These are phyloP conservation scores for Trissoscelio sp. DNA, from an alignment of 2,888 invertebrate genomes.

Conservation along the genomic window DNA sequence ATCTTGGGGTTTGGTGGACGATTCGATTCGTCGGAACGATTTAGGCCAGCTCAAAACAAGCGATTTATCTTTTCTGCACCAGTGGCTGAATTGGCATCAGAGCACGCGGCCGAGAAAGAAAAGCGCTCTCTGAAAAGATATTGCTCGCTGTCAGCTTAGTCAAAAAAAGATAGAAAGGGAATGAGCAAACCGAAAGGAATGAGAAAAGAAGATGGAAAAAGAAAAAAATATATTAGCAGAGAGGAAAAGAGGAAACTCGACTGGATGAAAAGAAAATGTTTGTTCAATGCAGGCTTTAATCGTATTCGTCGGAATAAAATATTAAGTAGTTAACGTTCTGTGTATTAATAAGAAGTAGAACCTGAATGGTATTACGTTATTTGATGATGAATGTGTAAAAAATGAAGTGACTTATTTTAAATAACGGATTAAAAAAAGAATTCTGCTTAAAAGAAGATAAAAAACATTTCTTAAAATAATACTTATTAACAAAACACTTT, in stretches of 20 bases:
- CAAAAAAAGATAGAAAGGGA: conserved; percentile 50
- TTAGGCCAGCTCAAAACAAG: conserved; percentile 78
- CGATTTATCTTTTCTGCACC: conserved; percentile 81
- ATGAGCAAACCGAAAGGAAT: conserved; percentile 39
- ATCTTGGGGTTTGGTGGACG: conserved; percentile 47
- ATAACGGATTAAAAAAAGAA: no score
- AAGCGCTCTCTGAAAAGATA: conserved; percentile 76
- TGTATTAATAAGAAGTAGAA: conserved; percentile 13
- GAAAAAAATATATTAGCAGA: conserved; percentile 40
- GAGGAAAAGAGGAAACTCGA: conserved; percentile 59
- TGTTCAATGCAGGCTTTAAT: conserved; percentile 36
- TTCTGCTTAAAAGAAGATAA: no score
- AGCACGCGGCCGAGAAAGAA: conserved; percentile 74
- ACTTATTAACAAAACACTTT: no score
- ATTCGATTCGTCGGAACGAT: conserved; percentile 72
- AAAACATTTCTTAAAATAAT: no score
- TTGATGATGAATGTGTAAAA: conserved; percentile 1
- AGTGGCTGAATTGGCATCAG: conserved; percentile 76
- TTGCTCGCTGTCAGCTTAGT: conserved; percentile 71
- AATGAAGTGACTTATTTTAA: neutral
- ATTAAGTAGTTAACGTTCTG: conserved; percentile 13
- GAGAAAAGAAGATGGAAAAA: conserved; percentile 49
- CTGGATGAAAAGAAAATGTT: conserved; percentile 46
- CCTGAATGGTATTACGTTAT: neutral
- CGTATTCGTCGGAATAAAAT: conserved; percentile 31